Base-by-base conservation (phyloP, 2,888 invertebrate genomes). In the Tenthredo distinguenda region DNA sequence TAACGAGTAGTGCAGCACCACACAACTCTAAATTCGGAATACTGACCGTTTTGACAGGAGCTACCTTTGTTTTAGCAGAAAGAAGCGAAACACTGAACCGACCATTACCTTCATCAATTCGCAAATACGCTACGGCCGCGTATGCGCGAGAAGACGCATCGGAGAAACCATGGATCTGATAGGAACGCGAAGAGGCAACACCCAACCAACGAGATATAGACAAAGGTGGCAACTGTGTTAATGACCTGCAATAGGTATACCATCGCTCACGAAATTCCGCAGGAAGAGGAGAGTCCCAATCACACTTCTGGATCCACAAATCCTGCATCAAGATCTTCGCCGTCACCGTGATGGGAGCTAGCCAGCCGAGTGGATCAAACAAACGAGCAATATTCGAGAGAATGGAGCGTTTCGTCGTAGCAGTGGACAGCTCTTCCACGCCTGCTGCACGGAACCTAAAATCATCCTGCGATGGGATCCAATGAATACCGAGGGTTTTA, bases 11-110 rank as follows among this genome's bases (percentile, higher is more conserved):
- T 34, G 34, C 34, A 34, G 72, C 37, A 18, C 72, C 72, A 21
- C 72, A 72, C 40, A 72, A 40, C 18, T 72, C 72, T n/a, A 72
- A 21, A 72, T 72, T 72, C 37, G 89, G 88, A 34, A 90, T 85
- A 0, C 89, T 87, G 7, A 87, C 85, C 18, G 81, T 58, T 62
- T 89, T 90, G 26, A 47, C 47, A 4, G 76, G 50, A 21, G 76
- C 76, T 1, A 47, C 76, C 76, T 76, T 50, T 0, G 34, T 47
- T 15, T 76, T 76, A 2, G 76, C 76, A 4, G 47, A 21, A 1
- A 76, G 12, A 26, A 76, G 47, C 9, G 50, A 18, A 21, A 50
- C 43, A 6, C 26, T n/a, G 47, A 76, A 26, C n/a, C 50, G 47
- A 15, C 76, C 76, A n/a, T 47, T 26, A 5, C 50, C 76, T 3